Evolutionary conservation across 2,113 vertebrate genomes (phyloP).

Genomic region (Nibea coibor): DNA sequence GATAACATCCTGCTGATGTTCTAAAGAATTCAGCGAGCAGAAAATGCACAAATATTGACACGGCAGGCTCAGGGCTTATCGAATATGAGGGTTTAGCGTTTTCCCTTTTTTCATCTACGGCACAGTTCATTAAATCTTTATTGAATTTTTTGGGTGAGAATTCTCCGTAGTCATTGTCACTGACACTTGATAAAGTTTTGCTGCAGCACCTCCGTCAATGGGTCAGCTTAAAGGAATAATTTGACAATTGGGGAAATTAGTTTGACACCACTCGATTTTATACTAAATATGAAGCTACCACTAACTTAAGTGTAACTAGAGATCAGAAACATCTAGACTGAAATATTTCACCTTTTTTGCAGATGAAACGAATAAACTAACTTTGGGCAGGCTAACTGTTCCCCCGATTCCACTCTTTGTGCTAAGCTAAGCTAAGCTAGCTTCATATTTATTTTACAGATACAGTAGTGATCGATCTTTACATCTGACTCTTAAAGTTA

Average conservation of each 20-base stretch:
- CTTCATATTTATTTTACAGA: not conserved
- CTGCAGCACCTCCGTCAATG: not conserved
- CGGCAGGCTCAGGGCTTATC: constrained; percentile 10
- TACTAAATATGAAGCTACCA: not conserved
- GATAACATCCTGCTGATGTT: constrained; percentile 17
- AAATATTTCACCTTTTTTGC: not conserved
- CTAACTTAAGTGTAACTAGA: not conserved
- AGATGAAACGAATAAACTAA: not conserved
- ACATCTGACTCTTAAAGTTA: not conserved
- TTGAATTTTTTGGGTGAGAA: constrained; percentile 9
- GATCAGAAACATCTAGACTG: not conserved
- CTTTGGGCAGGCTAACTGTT: not conserved
- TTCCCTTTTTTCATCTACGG: constrained; percentile 23
- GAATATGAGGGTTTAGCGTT: constrained; percentile 14
- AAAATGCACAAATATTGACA: constrained; percentile 39
- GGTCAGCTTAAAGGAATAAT: not conserved
- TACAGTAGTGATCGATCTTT: not conserved
- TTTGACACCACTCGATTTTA: not conserved
- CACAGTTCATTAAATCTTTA: constrained; percentile 14
- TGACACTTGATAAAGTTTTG: constrained; percentile 16
- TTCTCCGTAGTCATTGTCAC: not conserved
- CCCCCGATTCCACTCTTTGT: not conserved
- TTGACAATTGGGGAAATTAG: not conserved
- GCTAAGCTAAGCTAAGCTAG: not conserved
- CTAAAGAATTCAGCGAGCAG: not conserved